These are phyloP conservation scores for Leucania comma DNA, from an alignment of 2,888 invertebrate genomes.

Conservation along the genomic window DNA sequence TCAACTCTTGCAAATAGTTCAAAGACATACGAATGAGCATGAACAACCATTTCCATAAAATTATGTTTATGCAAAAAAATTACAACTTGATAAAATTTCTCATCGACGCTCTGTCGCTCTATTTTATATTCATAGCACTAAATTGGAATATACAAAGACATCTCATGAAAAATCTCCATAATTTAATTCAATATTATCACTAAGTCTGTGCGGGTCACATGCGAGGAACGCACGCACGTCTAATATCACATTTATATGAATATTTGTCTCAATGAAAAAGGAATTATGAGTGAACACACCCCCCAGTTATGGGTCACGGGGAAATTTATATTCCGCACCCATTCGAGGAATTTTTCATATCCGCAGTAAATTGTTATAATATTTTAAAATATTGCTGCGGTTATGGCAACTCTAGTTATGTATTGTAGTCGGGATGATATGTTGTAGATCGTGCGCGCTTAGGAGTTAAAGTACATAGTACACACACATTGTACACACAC, in stretches of 20 bases:
- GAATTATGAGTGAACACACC: conserved; percentile 84
- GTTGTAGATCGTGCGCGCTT: conserved; percentile 3
- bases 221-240: conserved; percentile 78
- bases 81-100: conserved; percentile 15
- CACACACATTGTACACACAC: no score
- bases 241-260: conserved; percentile 83
- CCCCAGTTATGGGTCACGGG: conserved; percentile 79
- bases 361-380: conserved; percentile 77
- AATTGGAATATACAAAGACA: conserved; percentile 55
- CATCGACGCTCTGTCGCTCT: not conserved
- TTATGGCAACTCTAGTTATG: conserved; percentile 61
- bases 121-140: conserved; percentile 45
- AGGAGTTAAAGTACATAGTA: not conserved
- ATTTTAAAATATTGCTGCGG: conserved; percentile 77
- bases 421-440: conserved; percentile 28
- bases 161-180: conserved; percentile 63
- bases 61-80: not conserved
- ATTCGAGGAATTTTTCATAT: conserved; percentile 85
- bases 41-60: not conserved
- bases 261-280: conserved; percentile 90
- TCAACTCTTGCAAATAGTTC: not conserved
- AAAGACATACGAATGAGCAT: not conserved
- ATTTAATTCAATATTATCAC: conserved; percentile 75
- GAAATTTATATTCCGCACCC: conserved; percentile 82
- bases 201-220: conserved; percentile 77